These are phyloP conservation scores for Scytalopus superciliaris DNA, from an alignment of 2,113 vertebrate species.

Conservation along the genomic window DNA sequence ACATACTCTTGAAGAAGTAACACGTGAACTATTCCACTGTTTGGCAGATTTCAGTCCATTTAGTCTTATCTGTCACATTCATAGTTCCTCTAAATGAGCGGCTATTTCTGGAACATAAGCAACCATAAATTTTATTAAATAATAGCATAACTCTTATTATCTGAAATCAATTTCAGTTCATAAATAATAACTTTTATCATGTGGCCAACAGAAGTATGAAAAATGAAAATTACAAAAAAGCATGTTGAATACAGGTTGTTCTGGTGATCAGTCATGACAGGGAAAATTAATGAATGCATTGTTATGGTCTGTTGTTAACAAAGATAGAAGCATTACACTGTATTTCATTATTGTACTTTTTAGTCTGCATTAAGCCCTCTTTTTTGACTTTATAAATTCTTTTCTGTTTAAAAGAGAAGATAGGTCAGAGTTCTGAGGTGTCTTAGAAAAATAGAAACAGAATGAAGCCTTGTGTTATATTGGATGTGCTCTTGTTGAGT, in stretches of 20 bases:
- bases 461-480: background rate
- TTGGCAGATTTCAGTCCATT: background rate
- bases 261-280: background rate
- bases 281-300: background rate
- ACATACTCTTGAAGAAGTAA: background rate
- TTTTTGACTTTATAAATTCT: background rate
- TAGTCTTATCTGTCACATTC: background rate
- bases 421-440: background rate
- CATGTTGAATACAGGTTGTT: background rate
- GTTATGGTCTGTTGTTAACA: background rate
- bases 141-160: background rate
- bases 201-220: background rate
- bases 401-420: background rate
- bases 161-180: background rate
- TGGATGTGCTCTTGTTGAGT: background rate
- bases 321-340: background rate
- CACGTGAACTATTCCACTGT: background rate
- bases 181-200: background rate
- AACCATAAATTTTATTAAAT: background rate
- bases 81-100: background rate
- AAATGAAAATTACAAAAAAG: background rate
- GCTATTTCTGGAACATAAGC: background rate
- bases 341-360: background rate
- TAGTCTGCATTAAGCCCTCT: background rate
- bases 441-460: background rate